Evolutionary conservation across 2,888 invertebrate species (phyloP), one percentile per base, ranked within the genome.

Genomic region (Crepidodera aurea): DNA sequence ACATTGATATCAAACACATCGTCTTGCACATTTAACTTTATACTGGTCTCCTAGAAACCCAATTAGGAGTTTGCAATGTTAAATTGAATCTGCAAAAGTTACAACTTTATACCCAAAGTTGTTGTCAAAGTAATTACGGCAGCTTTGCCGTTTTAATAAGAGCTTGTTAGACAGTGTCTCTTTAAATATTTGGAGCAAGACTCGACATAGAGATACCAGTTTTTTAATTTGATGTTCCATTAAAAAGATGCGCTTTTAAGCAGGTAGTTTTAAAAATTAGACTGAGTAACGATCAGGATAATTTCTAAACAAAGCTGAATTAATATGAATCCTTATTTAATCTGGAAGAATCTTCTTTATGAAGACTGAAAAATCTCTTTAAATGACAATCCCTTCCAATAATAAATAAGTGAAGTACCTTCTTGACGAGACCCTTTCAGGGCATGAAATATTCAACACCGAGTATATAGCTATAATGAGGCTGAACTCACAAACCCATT

Each of bases 381-480:
- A 53, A 53, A 54, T 10, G 54, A 27, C 54, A 42, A 54, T 54
- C 27, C 16, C 40, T 54, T 54, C 16, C 15, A 29, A 29, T 40
- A 54, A 42, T 54, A 53, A 51, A 37, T 34, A 51, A 51, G 51
- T 34, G 51, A 48, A 37, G 32, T 53, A 32, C 40, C 19, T 15
- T 39, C 16, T 16, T 32, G 40, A 53, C 54, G 39, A 32, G 53
- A 51, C 53, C 60, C 55, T 55, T 60, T 60, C 50, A 39, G 39
- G 25, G 48, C 16, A 54, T 66, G 63, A 66, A 64, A 66, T 66
- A 63, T 66, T 63, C 66, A 66, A 34, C 51, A 51, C 42, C 15
- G 58, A 61, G 66, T 64, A 44, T 53, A 57, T 59, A 19, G 51
- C 64, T 53, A 64, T 66, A 66, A 66, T 62, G 64, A 64, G 62